These are phyloP conservation scores for Rachycentron canadum DNA, from an alignment of 2,797 vertebrate species.

Conservation along the genomic window DNA sequence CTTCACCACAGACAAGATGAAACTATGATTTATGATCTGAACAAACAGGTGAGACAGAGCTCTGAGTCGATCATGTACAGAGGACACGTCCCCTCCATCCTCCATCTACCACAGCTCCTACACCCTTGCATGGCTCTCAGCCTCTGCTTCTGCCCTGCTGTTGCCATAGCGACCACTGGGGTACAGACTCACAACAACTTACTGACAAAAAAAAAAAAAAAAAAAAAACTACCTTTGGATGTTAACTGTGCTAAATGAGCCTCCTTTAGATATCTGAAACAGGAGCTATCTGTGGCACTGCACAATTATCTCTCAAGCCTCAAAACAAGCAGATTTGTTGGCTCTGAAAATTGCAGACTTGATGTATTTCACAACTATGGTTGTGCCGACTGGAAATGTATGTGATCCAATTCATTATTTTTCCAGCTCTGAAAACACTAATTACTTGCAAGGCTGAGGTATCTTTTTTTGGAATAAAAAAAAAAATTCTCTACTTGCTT, in stretches of 20 bases:
- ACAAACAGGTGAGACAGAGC: constrained; percentile 20
- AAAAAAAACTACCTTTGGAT: constrained; percentile 47
- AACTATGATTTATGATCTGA: constrained; percentile 13
- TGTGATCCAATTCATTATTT: background rate
- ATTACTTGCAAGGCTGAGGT: too few species aligned
- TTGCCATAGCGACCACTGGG: constrained; percentile 76
- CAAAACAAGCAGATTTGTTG: background rate
- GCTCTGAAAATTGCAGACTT: background rate
- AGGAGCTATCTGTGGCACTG: background rate
- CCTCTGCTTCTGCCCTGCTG: constrained; percentile 67
- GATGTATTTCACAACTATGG: constrained; percentile 18
- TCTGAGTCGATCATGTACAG: constrained; percentile 41
- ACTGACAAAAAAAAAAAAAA: constrained; percentile 40
- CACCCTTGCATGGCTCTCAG: constrained; percentile 58
- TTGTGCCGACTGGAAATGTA: background rate
- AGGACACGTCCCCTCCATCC: constrained; percentile 60
- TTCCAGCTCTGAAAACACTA: background rate
- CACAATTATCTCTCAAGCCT: background rate
- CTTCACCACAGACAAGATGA: background rate
- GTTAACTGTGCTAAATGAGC: constrained; percentile 47
- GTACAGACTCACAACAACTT: constrained; percentile 77
- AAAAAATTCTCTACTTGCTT: background rate
- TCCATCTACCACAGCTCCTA: constrained; percentile 56
- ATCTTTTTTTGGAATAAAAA: too few species aligned
- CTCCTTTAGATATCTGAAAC: background rate